These are phyloP conservation scores for Alfaro cultratus DNA, from an alignment of 2,797 vertebrate genomes.

Conservation along the genomic window DNA sequence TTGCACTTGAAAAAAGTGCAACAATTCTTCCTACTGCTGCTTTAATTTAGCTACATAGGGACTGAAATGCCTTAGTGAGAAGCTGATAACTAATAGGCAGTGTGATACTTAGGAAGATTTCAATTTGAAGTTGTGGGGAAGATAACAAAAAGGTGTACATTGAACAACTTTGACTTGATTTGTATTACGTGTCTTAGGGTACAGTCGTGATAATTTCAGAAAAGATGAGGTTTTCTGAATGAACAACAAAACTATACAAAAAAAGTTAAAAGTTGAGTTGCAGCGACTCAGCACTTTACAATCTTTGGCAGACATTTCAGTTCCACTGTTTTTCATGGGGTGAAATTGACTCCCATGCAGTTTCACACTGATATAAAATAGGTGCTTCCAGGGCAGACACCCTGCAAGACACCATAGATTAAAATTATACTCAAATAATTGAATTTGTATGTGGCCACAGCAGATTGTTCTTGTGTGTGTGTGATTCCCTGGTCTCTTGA, in stretches of 20 bases:
- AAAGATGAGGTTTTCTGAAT: background rate
- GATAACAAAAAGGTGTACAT: background rate
- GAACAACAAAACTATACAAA: background rate
- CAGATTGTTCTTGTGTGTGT: background rate
- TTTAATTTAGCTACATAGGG: no score
- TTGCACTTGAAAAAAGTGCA: no score
- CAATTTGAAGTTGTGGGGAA: background rate
- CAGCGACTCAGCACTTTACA: slow-evolving; percentile 13
- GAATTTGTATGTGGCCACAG: background rate
- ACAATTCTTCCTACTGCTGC: no score
- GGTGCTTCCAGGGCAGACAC: slow-evolving; percentile 1
- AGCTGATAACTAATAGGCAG: background rate
- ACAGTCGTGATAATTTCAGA: background rate
- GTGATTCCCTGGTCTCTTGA: slow-evolving; percentile 7
- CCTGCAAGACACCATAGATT: background rate
- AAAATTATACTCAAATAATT: slow-evolving; percentile 10
- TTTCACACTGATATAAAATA: slow-evolving; percentile 1
- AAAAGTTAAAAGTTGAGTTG: background rate
- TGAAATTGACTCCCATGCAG: background rate
- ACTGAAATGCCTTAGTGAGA: background rate
- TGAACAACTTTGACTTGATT: background rate
- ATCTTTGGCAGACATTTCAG: slow-evolving; percentile 12
- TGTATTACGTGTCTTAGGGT: background rate
- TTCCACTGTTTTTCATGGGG: background rate
- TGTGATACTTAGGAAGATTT: background rate